Evolutionary conservation across 2,797 vertebrate species (phyloP).

Genomic region (Enoplosus armatus): DNA sequence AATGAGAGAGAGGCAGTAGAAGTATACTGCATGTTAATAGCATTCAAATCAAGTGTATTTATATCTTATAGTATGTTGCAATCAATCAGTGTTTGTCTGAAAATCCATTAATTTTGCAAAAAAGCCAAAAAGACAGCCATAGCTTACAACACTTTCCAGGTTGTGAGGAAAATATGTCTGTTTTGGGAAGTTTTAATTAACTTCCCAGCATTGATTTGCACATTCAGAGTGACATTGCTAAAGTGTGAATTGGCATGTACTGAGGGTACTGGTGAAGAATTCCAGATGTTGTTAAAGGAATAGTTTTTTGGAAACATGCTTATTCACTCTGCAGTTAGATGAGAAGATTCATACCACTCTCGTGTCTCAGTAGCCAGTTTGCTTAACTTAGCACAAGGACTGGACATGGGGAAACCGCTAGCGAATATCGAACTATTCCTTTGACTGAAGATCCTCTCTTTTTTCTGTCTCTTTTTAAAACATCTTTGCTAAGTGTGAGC

Average conservation of each 20-base stretch:
- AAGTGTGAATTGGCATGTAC: not conserved
- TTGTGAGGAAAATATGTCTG: not conserved
- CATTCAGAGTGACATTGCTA: not conserved
- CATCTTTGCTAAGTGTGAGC: not conserved
- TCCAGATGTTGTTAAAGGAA: not conserved
- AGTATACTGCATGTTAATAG: not conserved
- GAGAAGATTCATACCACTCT: not conserved
- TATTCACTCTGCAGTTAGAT: not conserved
- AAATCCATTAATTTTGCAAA: not conserved
- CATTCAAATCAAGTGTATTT: slow-evolving; percentile 14
- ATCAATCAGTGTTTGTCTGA: not conserved
- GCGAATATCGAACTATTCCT: not conserved
- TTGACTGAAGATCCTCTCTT: not conserved
- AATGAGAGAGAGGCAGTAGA: not conserved
- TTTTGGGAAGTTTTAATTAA: not conserved
- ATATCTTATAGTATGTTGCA: not conserved
- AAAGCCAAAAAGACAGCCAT: not conserved
- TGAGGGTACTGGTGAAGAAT: not conserved
- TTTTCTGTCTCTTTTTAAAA: not conserved
- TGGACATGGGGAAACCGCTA: not conserved
- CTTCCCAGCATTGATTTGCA: not conserved
- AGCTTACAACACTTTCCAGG: not conserved
- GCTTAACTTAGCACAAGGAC: not conserved
- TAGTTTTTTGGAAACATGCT: not conserved
- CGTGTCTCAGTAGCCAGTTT: not conserved